Conservation (phyloP, 2,888 invertebrate genomes). For the Campopleginae sp. region DNA sequence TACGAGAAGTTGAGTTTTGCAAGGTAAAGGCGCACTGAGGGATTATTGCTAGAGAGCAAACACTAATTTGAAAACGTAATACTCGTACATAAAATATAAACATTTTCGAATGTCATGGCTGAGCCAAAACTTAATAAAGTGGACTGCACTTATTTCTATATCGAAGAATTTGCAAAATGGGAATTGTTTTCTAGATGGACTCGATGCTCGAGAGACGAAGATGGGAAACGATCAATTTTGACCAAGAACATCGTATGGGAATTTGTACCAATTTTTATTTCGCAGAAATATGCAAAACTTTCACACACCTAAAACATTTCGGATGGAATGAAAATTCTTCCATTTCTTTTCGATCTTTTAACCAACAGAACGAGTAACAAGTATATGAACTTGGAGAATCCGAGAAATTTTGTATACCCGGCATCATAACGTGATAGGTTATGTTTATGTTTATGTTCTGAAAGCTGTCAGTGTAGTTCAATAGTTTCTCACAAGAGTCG, state of each 20-base stretch:
- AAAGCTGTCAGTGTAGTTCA: constrained; percentile 31
- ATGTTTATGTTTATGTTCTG: constrained; percentile 70
- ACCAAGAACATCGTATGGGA: background rate
- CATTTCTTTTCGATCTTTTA: constrained; percentile 18
- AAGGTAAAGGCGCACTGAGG: background rate
- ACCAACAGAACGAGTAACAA: background rate
- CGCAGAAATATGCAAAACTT: background rate
- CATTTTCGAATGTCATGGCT: background rate
- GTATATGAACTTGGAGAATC: constrained; percentile 2
- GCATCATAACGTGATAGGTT: constrained; percentile 65
- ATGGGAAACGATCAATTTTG: too few species aligned
- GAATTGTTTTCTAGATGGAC: too few species aligned
- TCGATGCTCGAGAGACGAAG: too few species aligned
- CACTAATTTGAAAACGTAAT: background rate
- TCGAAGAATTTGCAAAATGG: background rate
- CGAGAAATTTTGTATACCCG: background rate
- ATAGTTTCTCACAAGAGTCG: constrained; percentile 6
- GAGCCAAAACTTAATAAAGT: background rate
- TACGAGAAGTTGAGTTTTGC: too few species aligned
- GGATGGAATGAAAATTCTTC: background rate
- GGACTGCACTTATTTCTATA: background rate
- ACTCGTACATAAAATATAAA: background rate
- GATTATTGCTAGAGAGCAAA: background rate
- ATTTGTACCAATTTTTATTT: background rate
- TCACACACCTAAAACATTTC: background rate